Base-by-base conservation (phyloP, 2,797 vertebrate genomes). In the Dryobates pubescens region DNA sequence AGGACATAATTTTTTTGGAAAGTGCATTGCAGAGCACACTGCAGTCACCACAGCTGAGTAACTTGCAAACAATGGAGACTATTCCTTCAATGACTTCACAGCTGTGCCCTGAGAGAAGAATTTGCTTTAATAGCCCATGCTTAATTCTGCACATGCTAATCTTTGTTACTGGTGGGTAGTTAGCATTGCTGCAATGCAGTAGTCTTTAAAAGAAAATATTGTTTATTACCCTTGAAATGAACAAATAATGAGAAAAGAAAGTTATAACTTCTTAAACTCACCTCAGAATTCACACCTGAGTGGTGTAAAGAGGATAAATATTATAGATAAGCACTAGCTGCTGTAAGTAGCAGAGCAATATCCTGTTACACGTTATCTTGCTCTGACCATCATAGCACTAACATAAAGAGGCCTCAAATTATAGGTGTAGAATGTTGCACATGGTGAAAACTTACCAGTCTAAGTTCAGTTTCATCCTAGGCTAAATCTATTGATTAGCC, bases 231-330 rank as follows among this genome's bases (percentile, higher is more conserved):
- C 22, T 26, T 51, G 18, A 86, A 91, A 82, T 34, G 4, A 6
- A 17, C 73, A 59, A 94, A 62, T 64, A 63, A 77, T n/a, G 29
- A 41, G 47, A 74, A 91, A 81, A 4, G 12, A 86, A 76, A 78
- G 11, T 16, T 38, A 4, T 20, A 18, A 67, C 70, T 78, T 73
- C 30, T 71, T 63, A 74, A 94, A 79, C 14, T 89, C 59, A 77
- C 57, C 88, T 87, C 75, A 94, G 72, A 95, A 84, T 78, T 96
- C 86, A 89, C 47, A 90, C 74, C 3, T 0, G 9, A 41, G 65
- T 23, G 17, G 59, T 51, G 8, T 47, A 73, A 88, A 70, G 30
- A 91, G 73, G 19, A 47, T 74, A 84, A 89, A 78, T 82, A 51
- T 5, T 17, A 69, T 5, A 56, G 78, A 82, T 59, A 78, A 23